Evolutionary conservation across 2,888 invertebrate genomes (phyloP).

Genomic region (Drosophila austrosaltans): DNA sequence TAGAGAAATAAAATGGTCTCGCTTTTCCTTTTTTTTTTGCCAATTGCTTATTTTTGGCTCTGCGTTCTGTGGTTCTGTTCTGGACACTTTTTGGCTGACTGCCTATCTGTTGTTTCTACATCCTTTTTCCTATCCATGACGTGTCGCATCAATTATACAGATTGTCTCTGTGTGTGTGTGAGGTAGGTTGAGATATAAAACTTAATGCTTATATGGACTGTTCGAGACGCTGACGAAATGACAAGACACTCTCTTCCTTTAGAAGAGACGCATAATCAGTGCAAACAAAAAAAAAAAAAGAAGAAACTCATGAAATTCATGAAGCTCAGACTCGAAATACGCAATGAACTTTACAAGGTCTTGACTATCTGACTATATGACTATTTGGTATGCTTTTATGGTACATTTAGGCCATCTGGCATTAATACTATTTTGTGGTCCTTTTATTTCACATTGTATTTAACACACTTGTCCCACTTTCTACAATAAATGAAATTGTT

Average conservation of each 20-base stretch:
- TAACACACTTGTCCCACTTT: constrained; percentile 11
- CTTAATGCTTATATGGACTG: constrained; percentile 3
- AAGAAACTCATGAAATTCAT: constrained; percentile 67
- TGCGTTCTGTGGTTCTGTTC: constrained; percentile 12
- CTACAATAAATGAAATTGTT: constrained; percentile 46
- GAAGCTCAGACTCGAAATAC: constrained; percentile 35
- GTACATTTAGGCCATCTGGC: constrained; percentile 45
- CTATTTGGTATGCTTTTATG: constrained; percentile 26
- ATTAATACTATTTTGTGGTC: constrained; percentile 4
- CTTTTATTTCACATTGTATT: neutral
- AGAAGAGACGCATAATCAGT: constrained; percentile 65
- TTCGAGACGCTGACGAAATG: constrained; percentile 18
- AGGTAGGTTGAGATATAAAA: constrained; percentile 9
- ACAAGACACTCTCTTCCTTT: constrained; percentile 22
- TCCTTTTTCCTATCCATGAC: constrained; percentile 31
- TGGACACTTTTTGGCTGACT: constrained; percentile 13
- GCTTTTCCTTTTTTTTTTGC: neutral
- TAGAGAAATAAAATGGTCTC: neutral
- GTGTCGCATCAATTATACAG: constrained; percentile 71
- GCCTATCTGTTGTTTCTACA: constrained; percentile 20
- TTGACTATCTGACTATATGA: neutral
- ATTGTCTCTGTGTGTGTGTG: constrained; percentile 49
- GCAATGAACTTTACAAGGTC: constrained; percentile 41
- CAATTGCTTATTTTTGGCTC: constrained; percentile 13
- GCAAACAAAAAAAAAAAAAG: constrained; percentile 19